phyloP scores from a whole-genome alignment of 2,113 vertebrate genomes.

The Rhegmatorhina hoffmannsi region DNA sequence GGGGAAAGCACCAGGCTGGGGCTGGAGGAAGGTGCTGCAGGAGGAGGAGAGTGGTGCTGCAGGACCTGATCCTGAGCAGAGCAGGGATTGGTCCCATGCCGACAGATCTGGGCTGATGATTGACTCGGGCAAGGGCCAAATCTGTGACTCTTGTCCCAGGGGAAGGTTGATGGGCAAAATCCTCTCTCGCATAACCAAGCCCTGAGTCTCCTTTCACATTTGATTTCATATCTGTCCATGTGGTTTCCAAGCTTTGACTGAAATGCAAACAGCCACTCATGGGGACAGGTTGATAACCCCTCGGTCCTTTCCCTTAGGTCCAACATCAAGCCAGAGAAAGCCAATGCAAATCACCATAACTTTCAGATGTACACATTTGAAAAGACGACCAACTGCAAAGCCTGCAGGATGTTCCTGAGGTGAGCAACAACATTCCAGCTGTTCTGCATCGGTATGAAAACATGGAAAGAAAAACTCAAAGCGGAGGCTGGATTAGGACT shows the following conservation, averaged over 20 bases:
- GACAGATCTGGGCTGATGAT: neutral
- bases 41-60: neutral
- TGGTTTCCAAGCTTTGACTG: neutral
- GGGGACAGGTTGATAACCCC: neutral
- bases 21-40: neutral
- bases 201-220: neutral
- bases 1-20: neutral
- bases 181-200: neutral
- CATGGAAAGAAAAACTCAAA: neutral
- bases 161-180: neutral
- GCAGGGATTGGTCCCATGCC: rapidly evolving
- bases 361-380: conserved; percentile 99
- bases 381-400: conserved; percentile 93
- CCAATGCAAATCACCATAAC: conserved; percentile 93
- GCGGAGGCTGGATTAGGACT: neutral
- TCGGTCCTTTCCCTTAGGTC: conserved; percentile 76
- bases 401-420: conserved; percentile 96
- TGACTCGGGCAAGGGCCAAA: neutral
- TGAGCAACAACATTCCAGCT: conserved; percentile 38
- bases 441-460: neutral
- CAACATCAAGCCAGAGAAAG: conserved; percentile 96
- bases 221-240: rapidly evolving
- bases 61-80: neutral
- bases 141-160: rapidly evolving
- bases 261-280: rapidly evolving